Evolutionary conservation across 2,888 invertebrate species (phyloP).

Genomic region (Dione vanillae): DNA sequence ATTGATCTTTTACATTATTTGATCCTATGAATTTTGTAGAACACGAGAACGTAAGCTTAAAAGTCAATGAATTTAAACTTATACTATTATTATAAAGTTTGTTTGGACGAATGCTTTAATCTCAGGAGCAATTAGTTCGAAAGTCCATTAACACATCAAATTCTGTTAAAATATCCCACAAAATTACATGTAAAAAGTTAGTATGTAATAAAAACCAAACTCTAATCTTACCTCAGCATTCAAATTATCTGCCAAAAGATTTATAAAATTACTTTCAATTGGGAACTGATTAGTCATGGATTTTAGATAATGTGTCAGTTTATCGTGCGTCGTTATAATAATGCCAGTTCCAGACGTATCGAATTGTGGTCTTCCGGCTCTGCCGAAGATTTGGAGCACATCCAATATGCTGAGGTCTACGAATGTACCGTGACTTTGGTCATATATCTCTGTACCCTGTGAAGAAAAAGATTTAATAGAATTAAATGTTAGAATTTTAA

Average conservation of each 20-base stretch:
- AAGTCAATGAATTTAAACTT: no score
- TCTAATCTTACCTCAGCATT: conserved; percentile 90
- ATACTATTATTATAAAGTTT: no score
- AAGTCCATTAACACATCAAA: no score
- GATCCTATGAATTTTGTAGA: no score
- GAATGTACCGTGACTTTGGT: conserved; percentile 96
- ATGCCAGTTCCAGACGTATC: conserved; percentile 97
- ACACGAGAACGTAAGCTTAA: no score
- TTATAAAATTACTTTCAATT: conserved; percentile 98
- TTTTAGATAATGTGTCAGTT: conserved; percentile 96
- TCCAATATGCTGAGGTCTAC: conserved; percentile 98
- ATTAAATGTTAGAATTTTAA: not conserved
- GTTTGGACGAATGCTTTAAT: no score
- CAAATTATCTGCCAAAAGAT: conserved; percentile 96
- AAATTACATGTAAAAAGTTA: no score
- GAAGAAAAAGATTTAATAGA: conserved; percentile 33
- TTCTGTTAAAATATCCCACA: no score
- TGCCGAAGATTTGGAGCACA: conserved; percentile 98
- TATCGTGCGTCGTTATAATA: conserved; percentile 96
- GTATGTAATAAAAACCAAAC: not conserved
- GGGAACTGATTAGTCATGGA: conserved; percentile 98
- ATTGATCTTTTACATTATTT: no score
- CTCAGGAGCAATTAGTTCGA: no score
- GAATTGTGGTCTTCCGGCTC: conserved; percentile 99
- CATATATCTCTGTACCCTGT: conserved; percentile 98